Evolutionary conservation across 2,113 vertebrate species (phyloP).

Genomic region (Perca fluviatilis): DNA sequence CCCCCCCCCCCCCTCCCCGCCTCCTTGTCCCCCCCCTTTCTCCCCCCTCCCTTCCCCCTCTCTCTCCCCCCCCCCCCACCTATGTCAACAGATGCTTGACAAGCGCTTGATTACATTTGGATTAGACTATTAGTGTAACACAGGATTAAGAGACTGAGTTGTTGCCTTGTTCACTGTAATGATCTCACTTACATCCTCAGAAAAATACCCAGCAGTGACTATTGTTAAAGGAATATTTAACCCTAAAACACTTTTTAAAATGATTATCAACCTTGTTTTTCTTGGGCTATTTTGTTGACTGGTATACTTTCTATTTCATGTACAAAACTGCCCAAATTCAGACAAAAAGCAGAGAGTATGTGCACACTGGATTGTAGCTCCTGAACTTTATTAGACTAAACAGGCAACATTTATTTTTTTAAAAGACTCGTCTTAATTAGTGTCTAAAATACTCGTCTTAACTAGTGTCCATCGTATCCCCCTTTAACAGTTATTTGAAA

Average conservation of each 20-base stretch:
- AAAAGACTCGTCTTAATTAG: too few species aligned
- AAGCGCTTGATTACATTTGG: constrained; percentile 71
- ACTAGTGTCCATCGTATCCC: background rate
- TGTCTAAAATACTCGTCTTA: too few species aligned
- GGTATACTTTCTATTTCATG: background rate
- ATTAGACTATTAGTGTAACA: constrained; percentile 57
- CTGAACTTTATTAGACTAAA: background rate
- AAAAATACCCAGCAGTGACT: background rate
- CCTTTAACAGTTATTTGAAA: background rate
- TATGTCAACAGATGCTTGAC: constrained; percentile 65
- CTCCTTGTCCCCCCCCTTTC: too few species aligned
- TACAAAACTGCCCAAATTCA: background rate
- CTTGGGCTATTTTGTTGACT: background rate
- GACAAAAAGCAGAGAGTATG: background rate
- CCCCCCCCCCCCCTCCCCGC: too few species aligned
- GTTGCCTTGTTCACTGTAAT: constrained; percentile 44
- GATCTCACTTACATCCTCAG: constrained; percentile 34
- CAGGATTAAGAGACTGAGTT: constrained; percentile 45
- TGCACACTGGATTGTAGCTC: background rate
- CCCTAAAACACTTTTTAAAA: background rate
- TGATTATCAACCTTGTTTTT: background rate
- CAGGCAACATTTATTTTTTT: too few species aligned
- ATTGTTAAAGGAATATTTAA: background rate
- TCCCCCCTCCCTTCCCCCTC: too few species aligned
- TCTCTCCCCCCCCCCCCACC: too few species aligned